A percentile compares a stretch with the other conserved stretches of the same genome.
Evolutionary conservation across 2,888 invertebrate genomes (phyloP).

Genomic region (Agonopterix arenella): DNA sequence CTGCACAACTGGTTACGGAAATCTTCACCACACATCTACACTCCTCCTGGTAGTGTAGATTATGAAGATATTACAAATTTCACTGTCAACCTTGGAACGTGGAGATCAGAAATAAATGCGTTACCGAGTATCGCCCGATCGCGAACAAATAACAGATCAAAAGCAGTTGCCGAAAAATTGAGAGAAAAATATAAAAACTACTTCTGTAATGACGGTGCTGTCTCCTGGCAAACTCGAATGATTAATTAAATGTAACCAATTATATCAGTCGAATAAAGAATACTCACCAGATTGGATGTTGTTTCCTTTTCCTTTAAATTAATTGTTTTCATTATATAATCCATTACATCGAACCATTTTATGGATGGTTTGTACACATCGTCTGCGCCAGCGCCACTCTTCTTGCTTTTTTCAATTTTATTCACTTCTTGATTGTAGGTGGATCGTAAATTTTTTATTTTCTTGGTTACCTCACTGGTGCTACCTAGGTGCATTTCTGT

Average conservation of each 20-base stretch:
- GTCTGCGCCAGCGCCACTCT: slow-evolving; percentile 11
- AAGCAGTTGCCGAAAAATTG: slow-evolving; percentile 5
- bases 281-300: slow-evolving; percentile 15
- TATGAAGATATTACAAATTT: slow-evolving; percentile 7
- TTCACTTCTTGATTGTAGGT: slow-evolving; percentile 14
- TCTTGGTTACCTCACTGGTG: slow-evolving; percentile 2
- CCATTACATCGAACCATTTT: slow-evolving; percentile 10
- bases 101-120: slow-evolving; percentile 7
- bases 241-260: slow-evolving; percentile 8
- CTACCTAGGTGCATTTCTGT: slow-evolving; percentile 3
- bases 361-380: slow-evolving; percentile 15
- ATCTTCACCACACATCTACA: slow-evolving; percentile 6
- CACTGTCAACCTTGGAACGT: slow-evolving; percentile 13
- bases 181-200: slow-evolving; percentile 13
- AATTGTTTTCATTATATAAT: slow-evolving; percentile 9
- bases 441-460: slow-evolving; percentile 13
- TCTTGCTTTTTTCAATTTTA: slow-evolving; percentile 14
- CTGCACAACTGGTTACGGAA: slow-evolving; percentile 19
- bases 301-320: slow-evolving; percentile 14
- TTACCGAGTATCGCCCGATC: slow-evolving; percentile 2
- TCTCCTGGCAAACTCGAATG: slow-evolving; percentile 16
- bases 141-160: slow-evolving; percentile 7
- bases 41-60: slow-evolving; percentile 10
- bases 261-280: slow-evolving; percentile 10
- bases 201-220: slow-evolving; percentile 16